Base-by-base conservation (phyloP, 2,888 invertebrate species). In the Melinopterus prodromus region DNA sequence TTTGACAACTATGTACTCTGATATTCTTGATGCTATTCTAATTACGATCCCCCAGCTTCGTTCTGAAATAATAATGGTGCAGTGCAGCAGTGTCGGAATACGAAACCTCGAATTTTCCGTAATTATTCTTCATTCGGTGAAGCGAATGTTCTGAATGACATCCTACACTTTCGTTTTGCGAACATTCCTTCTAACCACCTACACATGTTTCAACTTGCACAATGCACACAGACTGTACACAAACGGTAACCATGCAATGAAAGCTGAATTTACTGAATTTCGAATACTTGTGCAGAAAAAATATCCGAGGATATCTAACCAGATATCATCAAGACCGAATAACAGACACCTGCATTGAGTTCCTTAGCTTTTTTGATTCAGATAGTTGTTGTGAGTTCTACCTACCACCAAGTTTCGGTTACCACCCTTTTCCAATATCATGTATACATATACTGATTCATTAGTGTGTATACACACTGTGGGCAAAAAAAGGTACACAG, bases 41-140 rank as follows among this genome's bases (percentile, higher is more conserved):
- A 82, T 82, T 82, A 82, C 82, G 77, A 78, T 78, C 78, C 81
- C 81, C 78, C 80, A 53, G 79, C 76, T 79, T 76, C 80, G 80
- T 76, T 80, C 77, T 80, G 80, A 82, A 81, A 82, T 82, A 82
- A 82, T 82, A 82, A 80, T 80, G 79, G 80, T 79, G 82, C 82
- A 82, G 78, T 82, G 82, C 82, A 82, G 80, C 78, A 53, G 53
- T 79, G 77, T 79, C 79, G 82, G 78, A 82, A 82, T 82, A 78
- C 76, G 82, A 82, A 79, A 82, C 80, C 80, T 69, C 74, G 78
- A 80, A 79, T 80, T 80, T 75, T 37, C 77, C 77, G 79, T 81
- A 81, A 81, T 81, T 79, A 81, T 79, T 79, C 78, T 78, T 71
- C 53, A 71, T 71, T 38, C 74, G 71, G 78, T 80, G 79, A 75